Base-by-base conservation (phyloP, 2,113 vertebrate species). In the Cranoglanis bouderius region DNA sequence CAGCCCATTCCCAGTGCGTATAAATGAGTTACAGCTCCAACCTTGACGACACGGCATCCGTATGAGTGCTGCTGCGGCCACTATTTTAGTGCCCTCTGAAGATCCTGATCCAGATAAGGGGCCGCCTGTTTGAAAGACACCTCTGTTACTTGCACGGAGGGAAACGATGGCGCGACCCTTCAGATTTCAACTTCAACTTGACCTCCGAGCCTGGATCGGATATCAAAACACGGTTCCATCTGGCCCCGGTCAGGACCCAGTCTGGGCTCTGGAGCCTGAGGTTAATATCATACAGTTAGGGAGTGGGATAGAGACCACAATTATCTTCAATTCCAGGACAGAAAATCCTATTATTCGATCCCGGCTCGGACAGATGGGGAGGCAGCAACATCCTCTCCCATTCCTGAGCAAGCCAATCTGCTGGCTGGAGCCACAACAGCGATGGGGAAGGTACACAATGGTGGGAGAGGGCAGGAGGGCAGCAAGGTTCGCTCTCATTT, bases 141-240 rank as follows among this genome's bases (percentile, higher is more conserved):
- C 93, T 93, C 95, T 94, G 92, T 94, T 93, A 91, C 87, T 89
- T 75, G 82, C 90, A 81, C 86, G 53, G 85, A 91, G 46, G 74
- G 90, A 49, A 90, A 90, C 89, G 91, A 90, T 72, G 85, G 91
- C 90, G 87, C 91, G 85, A 91, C 91, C 93, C 95, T 95, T 95
- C 94, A 93, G 80, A 94, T 95, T 92, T 97, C 96, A 97, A 97
- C 96, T 96, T 96, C 93, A 94, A 96, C 95, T 96, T 97, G 96
- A 96, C 96, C 95, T 90, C 92, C 90, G 91, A 94, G 94, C 92
- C 85, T 86, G 4, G 94, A 96, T 96, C 95, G 51, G 95, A 95
- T 95, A 95, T 95, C 96, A 95, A 96, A 94, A 94, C 94, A 94
- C 92, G 87, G 91, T 92, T 92, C 97, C 97, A 97, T 97, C 97